Percentiles rank a stretch among this genome's conserved stretches.
Conservation (phyloP, 2,797 vertebrate genomes). For the Acanthopagrus latus region DNA sequence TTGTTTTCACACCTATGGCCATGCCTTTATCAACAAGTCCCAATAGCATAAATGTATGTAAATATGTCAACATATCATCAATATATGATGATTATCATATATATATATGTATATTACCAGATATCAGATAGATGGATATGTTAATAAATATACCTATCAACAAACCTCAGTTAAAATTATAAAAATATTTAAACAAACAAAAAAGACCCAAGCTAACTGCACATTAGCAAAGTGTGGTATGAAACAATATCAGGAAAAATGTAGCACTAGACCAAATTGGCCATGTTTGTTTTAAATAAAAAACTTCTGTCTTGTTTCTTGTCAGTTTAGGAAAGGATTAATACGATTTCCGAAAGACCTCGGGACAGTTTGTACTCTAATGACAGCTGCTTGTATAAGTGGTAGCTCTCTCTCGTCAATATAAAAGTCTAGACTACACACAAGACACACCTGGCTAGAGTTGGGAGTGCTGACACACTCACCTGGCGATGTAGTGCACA, state of each 20-base stretch:
- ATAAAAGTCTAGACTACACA: slow-evolving; percentile 55
- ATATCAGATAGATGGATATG: too few species aligned
- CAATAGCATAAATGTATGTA: not conserved
- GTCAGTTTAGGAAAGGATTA: slow-evolving; percentile 11
- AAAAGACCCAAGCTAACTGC: not conserved
- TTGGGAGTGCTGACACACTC: slow-evolving; percentile 75
- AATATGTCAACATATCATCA: not conserved
- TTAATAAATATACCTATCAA: not conserved
- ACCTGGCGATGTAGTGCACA: slow-evolving; percentile 86
- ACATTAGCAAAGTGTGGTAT: not conserved
- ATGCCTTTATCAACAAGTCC: not conserved
- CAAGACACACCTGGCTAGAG: slow-evolving; percentile 70
- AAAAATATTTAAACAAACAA: not conserved
- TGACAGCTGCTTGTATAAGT: slow-evolving; percentile 65
- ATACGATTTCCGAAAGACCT: slow-evolving; percentile 28
- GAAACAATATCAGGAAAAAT: not conserved
- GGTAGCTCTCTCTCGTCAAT: slow-evolving; percentile 31
- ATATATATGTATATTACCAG: too few species aligned
- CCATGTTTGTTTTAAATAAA: not conserved
- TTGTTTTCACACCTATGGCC: not conserved
- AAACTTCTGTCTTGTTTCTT: not conserved
- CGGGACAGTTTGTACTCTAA: slow-evolving; percentile 40
- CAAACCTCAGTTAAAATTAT: not conserved
- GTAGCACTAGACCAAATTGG: not conserved
- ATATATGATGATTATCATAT: too few species aligned